These are phyloP conservation scores for Oscheius sp. DNA, from an alignment of 1,140 invertebrate species.

Conservation along the genomic window DNA sequence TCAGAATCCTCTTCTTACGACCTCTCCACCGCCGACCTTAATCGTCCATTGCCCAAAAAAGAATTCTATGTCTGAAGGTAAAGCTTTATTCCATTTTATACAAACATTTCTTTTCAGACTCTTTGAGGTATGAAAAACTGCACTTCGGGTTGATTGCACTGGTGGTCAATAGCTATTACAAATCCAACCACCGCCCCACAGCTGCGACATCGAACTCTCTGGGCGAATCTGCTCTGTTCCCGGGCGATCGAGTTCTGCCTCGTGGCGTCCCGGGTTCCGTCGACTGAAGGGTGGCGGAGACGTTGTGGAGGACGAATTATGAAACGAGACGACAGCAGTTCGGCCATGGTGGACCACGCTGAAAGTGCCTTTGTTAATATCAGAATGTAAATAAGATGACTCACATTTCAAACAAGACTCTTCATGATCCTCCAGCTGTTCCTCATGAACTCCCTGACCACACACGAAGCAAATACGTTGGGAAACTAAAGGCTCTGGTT, in stretches of 20 bases:
- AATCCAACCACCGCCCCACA: not conserved
- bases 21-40: not conserved
- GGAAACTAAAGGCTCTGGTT: not conserved
- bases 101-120: not conserved
- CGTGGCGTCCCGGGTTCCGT: not conserved
- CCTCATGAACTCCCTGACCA: not conserved
- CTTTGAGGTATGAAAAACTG: slow-evolving; percentile 1
- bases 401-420: not conserved
- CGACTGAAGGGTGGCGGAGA: not conserved
- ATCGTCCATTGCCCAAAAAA: not conserved
- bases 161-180: not conserved
- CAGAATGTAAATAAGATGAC: not conserved
- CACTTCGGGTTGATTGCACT: not conserved
- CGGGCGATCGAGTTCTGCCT: not conserved
- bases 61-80: not conserved
- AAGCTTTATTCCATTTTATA: not conserved
- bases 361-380: not conserved
- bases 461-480: not conserved
- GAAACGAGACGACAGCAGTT: not conserved
- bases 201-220: not conserved
- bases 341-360: not conserved
- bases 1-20: too few relatives aligned
- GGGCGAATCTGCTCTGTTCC: not conserved
- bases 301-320: not conserved
- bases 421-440: not conserved